These are phyloP conservation scores for Eidolon helvum DNA, from an alignment of 2,113 vertebrate species.

Conservation along the genomic window DNA sequence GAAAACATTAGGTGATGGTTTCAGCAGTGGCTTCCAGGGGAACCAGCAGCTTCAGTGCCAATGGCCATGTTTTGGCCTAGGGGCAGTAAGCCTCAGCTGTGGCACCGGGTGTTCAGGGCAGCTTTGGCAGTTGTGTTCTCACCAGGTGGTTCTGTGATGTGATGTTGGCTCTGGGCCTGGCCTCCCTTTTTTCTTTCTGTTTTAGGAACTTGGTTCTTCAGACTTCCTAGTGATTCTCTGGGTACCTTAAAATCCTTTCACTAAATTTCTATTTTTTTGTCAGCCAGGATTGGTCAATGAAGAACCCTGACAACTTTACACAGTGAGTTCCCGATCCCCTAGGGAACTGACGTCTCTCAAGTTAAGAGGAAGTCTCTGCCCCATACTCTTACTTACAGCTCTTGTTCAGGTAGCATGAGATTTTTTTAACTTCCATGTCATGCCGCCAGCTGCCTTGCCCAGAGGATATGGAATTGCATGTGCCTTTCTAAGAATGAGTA, in stretches of 20 bases:
- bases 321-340: neutral
- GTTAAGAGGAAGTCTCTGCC: neutral
- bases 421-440: neutral
- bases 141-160: neutral
- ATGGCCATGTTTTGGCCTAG: too few relatives aligned
- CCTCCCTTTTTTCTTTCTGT: neutral
- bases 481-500: slow-evolving; percentile 6
- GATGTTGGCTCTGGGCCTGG: neutral
- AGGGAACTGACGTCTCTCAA: neutral
- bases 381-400: neutral
- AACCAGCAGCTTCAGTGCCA: neutral
- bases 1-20: neutral
- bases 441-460: neutral
- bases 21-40: neutral
- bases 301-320: neutral
- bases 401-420: neutral
- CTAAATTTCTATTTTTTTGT: neutral
- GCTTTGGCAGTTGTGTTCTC: neutral
- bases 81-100: neutral
- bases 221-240: neutral
- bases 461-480: neutral
- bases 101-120: neutral
- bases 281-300: neutral
- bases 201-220: neutral
- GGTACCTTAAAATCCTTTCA: neutral